Evolutionary conservation across 2,113 vertebrate genomes (phyloP).

Genomic region (Paralichthys olivaceus): DNA sequence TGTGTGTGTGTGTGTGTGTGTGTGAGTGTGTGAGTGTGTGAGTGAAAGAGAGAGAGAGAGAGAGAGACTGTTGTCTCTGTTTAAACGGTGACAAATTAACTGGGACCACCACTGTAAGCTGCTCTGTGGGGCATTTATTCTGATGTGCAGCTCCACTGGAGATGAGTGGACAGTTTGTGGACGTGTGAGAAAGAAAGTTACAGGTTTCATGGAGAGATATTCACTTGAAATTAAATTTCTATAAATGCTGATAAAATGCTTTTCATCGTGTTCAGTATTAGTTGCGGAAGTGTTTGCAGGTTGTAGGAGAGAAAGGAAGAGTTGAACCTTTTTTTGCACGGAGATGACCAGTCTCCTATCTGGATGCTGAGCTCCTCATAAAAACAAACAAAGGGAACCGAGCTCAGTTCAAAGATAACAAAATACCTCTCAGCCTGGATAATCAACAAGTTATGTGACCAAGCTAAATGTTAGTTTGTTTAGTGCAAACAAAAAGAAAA

Average conservation of each 20-base stretch:
- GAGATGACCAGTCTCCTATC: no score
- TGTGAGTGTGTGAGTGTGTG: neutral
- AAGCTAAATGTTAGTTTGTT: no score
- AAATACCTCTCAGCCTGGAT: no score
- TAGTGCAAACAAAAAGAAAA: no score
- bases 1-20: neutral
- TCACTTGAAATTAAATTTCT: neutral
- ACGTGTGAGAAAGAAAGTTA: no score
- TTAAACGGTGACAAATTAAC: constrained; percentile 56
- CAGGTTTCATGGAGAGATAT: neutral
- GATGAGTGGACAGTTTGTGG: neutral
- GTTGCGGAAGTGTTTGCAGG: neutral
- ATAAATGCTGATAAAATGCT: no score
- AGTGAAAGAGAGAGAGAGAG: neutral
- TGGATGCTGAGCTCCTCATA: neutral
- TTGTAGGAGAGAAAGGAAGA: neutral
- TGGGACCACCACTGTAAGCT: constrained; percentile 10
- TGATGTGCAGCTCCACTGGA: constrained; percentile 16
- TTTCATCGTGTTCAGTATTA: neutral
- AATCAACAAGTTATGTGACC: no score
- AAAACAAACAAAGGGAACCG: neutral
- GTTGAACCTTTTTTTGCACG: neutral
- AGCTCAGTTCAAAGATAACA: no score
- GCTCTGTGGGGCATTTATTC: constrained; percentile 26
- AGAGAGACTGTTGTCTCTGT: constrained; percentile 36